Evolutionary conservation across 2,888 invertebrate genomes (phyloP).

Genomic region (Coremacera marginata): DNA sequence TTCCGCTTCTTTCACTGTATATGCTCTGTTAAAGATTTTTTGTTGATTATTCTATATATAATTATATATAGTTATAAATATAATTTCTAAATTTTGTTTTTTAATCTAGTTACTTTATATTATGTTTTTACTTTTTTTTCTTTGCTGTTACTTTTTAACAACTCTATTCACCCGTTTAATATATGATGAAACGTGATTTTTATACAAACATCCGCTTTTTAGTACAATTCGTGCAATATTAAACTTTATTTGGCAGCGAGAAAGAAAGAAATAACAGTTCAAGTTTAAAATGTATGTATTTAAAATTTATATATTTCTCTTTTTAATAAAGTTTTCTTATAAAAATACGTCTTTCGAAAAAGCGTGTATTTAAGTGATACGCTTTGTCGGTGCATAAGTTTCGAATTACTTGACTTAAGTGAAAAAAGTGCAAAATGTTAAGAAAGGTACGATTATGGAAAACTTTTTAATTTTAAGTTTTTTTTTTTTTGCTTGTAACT

Average conservation of each 20-base stretch:
- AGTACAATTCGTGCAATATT: not conserved
- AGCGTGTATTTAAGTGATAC: constrained; percentile 5
- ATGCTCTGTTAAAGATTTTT: too few species aligned
- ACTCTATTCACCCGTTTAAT: not conserved
- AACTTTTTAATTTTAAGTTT: not conserved
- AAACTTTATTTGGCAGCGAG: not conserved
- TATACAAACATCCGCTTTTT: constrained; percentile 33
- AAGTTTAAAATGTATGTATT: not conserved
- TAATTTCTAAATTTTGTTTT: too few species aligned
- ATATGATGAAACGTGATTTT: constrained; percentile 43
- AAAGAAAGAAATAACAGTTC: too few species aligned
- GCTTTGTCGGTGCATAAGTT: not conserved
- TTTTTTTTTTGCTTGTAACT: too few species aligned
- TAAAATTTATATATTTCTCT: not conserved
- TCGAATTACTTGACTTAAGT: not conserved
- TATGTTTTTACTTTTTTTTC: too few species aligned
- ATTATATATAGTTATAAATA: too few species aligned
- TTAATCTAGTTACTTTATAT: too few species aligned
- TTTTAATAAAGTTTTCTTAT: constrained; percentile 9
- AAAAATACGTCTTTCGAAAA: not conserved
- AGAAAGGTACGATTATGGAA: constrained; percentile 40
- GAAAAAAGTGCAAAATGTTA: constrained; percentile 45
- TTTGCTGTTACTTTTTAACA: not conserved
- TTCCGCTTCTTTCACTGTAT: too few species aligned
- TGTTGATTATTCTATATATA: too few species aligned